Evolutionary conservation across 2,888 invertebrate species (phyloP).

Genomic region (Gandaritis pyraliata): DNA sequence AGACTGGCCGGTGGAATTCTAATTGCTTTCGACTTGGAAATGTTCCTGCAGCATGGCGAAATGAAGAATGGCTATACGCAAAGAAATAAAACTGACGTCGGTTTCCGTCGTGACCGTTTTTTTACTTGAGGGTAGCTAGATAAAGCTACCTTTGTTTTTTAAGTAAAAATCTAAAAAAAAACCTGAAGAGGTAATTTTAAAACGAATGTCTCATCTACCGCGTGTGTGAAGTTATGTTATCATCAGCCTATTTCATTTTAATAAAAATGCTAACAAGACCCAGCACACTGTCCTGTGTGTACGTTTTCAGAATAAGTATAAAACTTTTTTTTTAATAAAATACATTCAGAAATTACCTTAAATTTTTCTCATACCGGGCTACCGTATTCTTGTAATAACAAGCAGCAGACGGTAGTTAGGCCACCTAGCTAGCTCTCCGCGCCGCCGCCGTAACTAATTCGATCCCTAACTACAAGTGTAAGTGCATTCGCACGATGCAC

Average conservation of each 20-base stretch:
- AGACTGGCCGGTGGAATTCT: constrained; percentile 67
- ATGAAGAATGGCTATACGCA: background rate
- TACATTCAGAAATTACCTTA: too few species aligned
- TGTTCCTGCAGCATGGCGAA: constrained; percentile 13
- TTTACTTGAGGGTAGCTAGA: too few species aligned
- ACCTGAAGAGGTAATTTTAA: too few species aligned
- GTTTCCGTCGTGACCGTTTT: background rate
- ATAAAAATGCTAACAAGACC: too few species aligned
- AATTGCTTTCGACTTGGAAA: constrained; percentile 49
- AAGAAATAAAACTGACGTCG: background rate
- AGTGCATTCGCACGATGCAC: constrained; percentile 27
- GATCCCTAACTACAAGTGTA: constrained; percentile 16
- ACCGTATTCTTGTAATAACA: background rate
- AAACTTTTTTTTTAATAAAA: too few species aligned
- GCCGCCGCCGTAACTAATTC: constrained; percentile 18
- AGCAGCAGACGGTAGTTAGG: constrained; percentile 11
- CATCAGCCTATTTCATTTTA: too few species aligned
- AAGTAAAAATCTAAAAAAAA: too few species aligned
- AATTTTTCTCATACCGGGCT: too few species aligned
- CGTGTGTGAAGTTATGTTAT: too few species aligned
- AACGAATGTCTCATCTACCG: background rate
- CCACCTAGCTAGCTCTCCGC: constrained; percentile 21
- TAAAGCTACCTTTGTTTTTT: too few species aligned
- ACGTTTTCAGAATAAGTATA: too few species aligned
- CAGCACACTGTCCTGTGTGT: too few species aligned